phyloP scores from a whole-genome alignment of 2,888 invertebrate genomes.

The Ecdyonurus torrentis region DNA sequence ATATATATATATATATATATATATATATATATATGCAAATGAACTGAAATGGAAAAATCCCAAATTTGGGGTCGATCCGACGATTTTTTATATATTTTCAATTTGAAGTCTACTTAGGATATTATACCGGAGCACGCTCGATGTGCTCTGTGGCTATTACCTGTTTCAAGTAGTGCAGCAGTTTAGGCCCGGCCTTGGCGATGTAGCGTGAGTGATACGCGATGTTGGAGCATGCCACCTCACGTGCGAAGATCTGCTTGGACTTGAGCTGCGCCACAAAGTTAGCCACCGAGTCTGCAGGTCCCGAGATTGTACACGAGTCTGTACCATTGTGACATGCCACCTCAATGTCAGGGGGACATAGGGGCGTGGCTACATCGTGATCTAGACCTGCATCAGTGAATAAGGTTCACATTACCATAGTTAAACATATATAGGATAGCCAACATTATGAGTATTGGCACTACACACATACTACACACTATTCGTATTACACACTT shows the following conservation, averaged over 20 bases:
- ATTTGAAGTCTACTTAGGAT: no score
- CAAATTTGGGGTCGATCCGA: no score
- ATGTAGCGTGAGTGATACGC: slow-evolving; percentile 83
- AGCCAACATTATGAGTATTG: not conserved
- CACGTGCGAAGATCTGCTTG: slow-evolving; percentile 61
- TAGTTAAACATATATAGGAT: not conserved
- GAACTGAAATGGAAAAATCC: no score
- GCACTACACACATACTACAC: no score
- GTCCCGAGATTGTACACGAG: slow-evolving; percentile 83
- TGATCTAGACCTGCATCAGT: slow-evolving; percentile 23
- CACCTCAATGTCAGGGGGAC: slow-evolving; percentile 61
- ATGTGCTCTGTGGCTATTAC: no score
- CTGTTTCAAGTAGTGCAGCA: slow-evolving; percentile 43
- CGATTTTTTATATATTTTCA: no score
- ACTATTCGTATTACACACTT: not conserved
- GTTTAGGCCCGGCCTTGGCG: slow-evolving; percentile 46
- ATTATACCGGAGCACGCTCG: no score
- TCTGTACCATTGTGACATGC: slow-evolving; percentile 79
- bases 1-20: no score
- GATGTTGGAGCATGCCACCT: slow-evolving; percentile 72
- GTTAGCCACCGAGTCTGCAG: slow-evolving; percentile 43
- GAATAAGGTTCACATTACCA: slow-evolving; percentile 32
- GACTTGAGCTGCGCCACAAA: slow-evolving; percentile 48
- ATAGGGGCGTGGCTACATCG: slow-evolving; percentile 27
- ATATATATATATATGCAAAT: no score